phyloP scores from a whole-genome alignment of 2,797 vertebrate genomes.

The Ceryle rudis region DNA sequence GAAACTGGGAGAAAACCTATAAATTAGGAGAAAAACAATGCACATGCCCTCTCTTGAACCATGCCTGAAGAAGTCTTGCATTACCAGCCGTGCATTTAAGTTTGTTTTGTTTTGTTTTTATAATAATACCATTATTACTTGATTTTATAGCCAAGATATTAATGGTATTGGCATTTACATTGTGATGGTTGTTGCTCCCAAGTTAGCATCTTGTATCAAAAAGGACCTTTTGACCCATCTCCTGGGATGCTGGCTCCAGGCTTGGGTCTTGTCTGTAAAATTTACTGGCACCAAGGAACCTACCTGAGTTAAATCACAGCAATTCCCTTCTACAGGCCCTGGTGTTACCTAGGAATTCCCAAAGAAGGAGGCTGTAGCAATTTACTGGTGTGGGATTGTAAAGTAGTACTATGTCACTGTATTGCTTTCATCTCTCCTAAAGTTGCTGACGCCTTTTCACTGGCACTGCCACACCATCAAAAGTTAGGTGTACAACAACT shows the following conservation, averaged over 20 bases:
- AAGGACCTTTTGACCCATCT: not conserved
- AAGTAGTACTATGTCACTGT: not conserved
- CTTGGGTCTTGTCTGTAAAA: not conserved
- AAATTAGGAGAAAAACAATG: not conserved
- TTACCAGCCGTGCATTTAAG: not conserved
- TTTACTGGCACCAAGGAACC: not conserved
- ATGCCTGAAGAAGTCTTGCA: not conserved
- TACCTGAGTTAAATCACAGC: not conserved
- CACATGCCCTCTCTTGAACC: not conserved
- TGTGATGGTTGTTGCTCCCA: not conserved
- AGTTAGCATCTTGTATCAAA: not conserved
- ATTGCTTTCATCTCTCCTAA: not conserved
- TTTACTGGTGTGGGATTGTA: not conserved
- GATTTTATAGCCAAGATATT: not conserved
- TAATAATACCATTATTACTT: not conserved
- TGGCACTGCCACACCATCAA: not conserved
- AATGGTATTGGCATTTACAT: not conserved
- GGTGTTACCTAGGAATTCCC: conserved; percentile 1
- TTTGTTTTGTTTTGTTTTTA: too few relatives aligned
- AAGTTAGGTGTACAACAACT: not conserved
- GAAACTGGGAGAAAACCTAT: not conserved
- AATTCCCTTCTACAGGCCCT: not conserved
- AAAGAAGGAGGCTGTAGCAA: not conserved
- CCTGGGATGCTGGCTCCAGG: not conserved
- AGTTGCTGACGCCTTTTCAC: not conserved